A percentile compares a stretch with the other conserved stretches of the same genome.
These are phyloP conservation scores for Xenops minutus DNA, from an alignment of 2,797 vertebrate genomes.

Conservation along the genomic window DNA sequence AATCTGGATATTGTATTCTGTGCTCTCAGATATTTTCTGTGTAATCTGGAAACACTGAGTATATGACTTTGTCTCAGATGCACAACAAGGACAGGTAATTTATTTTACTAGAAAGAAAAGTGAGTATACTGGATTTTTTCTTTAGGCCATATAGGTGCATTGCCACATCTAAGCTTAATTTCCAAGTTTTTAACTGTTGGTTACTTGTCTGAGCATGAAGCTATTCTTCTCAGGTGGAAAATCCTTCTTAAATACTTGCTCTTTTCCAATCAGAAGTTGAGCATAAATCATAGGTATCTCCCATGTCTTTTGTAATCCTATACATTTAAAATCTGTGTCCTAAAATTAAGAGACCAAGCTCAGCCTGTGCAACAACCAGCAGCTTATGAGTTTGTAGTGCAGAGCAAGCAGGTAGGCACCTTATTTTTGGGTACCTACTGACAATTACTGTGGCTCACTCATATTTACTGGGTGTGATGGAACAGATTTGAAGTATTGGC, in stretches of 20 bases:
- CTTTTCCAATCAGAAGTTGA: neutral
- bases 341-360: neutral
- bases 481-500: neutral
- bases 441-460: neutral
- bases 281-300: neutral
- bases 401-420: neutral
- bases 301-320: neutral
- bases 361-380: neutral
- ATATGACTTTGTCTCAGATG: neutral
- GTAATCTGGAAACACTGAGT: neutral
- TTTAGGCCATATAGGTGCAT: neutral
- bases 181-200: neutral
- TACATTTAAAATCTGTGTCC: neutral
- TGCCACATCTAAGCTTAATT: neutral
- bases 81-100: neutral
- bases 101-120: neutral
- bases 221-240: neutral
- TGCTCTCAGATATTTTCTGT: neutral
- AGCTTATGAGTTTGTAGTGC: neutral
- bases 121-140: neutral
- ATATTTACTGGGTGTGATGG: accelerated
- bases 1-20: neutral
- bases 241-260: neutral
- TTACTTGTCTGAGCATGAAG: neutral
- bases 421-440: neutral